Base-by-base conservation (phyloP, 2,113 vertebrate species). In the Tragelaphus imberbis region DNA sequence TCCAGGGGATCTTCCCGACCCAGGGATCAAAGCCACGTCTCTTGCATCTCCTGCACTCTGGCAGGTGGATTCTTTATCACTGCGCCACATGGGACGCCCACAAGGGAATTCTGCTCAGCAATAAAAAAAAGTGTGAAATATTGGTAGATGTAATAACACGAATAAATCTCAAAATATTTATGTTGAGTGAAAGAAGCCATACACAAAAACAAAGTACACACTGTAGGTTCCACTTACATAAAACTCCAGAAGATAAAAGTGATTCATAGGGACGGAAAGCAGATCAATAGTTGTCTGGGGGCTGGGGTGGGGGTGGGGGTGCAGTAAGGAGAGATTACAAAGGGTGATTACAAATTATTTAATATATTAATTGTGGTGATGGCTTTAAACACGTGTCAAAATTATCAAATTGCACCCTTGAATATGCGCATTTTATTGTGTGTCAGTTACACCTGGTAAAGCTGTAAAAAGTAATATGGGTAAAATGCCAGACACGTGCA, bases 181-280 rank as follows among this genome's bases (percentile, higher is more conserved):
- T 30, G 30, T 53, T 44, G 33, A 23, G 6, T 28, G 15, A 30
- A 80, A 91, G 68, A 95, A 77, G 33, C 49, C 79, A 95, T 61
- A 30, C 40, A 6, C 11, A n/a, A 82, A 23, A 28, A 58, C 19
- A 21, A 47, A 23, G 14, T 3, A n/a, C 75, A 68, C 63, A 5
- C 25, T 7, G 11, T 10, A 13, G n/a, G 12, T 49, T 79, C 79
- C 51, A 55, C 84, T 61, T 59, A 82, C 17, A 25, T 2, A 87
- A 95, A 90, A 96, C n/a, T 82, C 44, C 63, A 88, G 71, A 90
- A 92, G 84, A 55, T 55, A 68, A 77, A 97, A 97, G 55, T 10
- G 21, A 84, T 36, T 91, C 44, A 6, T 27, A 36, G 28, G 1
- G 55, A 90, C 14, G 23, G 89, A 55, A 87, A 53, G 68, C 51